These are phyloP conservation scores for Piezodorus guildinii DNA, from an alignment of 1,140 invertebrate genomes.

Conservation along the genomic window DNA sequence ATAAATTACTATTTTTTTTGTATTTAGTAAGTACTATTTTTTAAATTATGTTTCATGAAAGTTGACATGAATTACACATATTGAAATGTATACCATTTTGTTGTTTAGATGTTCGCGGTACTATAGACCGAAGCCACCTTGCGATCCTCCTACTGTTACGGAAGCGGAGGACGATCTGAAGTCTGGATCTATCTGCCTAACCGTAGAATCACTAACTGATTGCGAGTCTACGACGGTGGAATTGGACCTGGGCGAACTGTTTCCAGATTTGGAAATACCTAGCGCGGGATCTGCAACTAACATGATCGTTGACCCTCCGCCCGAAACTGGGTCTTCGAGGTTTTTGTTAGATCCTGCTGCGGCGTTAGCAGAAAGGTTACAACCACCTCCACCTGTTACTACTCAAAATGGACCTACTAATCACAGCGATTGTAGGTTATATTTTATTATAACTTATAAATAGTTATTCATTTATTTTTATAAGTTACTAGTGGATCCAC, in stretches of 20 bases:
- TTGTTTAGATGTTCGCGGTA: conserved; percentile 14
- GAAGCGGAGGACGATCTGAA: conserved; percentile 2
- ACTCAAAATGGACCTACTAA: conserved; percentile 16
- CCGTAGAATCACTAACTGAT: conserved; percentile 19
- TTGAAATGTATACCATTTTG: too few species aligned
- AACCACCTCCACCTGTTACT: neutral
- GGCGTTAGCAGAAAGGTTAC: conserved; percentile 5
- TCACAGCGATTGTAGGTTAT: conserved; percentile 17
- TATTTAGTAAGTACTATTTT: too few species aligned
- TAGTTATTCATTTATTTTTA: too few species aligned
- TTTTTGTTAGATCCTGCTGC: neutral
- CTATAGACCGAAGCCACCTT: conserved; percentile 25
- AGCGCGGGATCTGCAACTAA: neutral
- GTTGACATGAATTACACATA: too few species aligned
- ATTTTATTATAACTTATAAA: neutral
- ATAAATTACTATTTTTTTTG: too few species aligned
- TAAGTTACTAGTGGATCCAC: too few species aligned
- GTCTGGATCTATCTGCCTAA: conserved; percentile 8
- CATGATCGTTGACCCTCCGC: neutral
- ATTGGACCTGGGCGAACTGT: conserved; percentile 24
- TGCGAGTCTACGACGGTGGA: conserved; percentile 16
- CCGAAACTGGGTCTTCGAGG: neutral
- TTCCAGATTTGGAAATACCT: conserved; percentile 21
- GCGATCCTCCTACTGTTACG: neutral
- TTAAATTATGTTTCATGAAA: too few species aligned